A percentile compares a stretch with the other conserved stretches of the same genome.
phyloP scores from a whole-genome alignment of 2,888 invertebrate species.

The Anarsia innoxiella region DNA sequence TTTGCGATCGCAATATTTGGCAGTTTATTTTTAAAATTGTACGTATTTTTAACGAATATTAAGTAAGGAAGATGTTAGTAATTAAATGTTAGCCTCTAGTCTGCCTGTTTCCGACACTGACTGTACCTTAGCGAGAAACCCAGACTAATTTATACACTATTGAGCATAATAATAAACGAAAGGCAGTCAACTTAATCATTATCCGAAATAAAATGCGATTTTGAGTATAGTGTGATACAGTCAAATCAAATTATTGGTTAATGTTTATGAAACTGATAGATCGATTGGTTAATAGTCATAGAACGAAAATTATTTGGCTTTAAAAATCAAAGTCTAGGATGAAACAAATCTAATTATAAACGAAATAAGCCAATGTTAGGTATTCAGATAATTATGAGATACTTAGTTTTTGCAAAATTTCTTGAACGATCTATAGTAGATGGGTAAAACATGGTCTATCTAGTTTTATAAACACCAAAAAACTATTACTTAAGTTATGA shows the following conservation, averaged over 20 bases:
- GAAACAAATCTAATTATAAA: too few species aligned
- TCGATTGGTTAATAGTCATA: background rate
- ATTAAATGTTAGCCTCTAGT: constrained; percentile 5
- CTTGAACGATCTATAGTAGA: background rate
- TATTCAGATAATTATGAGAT: background rate
- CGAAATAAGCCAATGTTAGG: too few species aligned
- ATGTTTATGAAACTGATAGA: constrained; percentile 6
- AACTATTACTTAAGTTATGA: constrained; percentile 11
- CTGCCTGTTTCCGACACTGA: constrained; percentile 1
- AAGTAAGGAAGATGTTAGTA: constrained; percentile 3
- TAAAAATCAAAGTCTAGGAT: background rate
- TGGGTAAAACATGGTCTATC: background rate
- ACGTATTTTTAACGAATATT: background rate
- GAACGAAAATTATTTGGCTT: background rate
- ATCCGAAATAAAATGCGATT: constrained; percentile 53
- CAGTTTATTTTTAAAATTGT: background rate
- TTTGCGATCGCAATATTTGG: background rate
- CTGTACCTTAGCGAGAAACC: constrained; percentile 30
- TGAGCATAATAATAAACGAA: constrained; percentile 67
- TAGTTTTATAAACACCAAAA: constrained; percentile 8
- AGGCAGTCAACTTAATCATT: constrained; percentile 64
- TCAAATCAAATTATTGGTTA: constrained; percentile 4
- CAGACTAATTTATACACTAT: constrained; percentile 40
- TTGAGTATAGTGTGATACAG: constrained; percentile 61
- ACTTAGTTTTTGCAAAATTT: background rate